Evolutionary conservation across 1,140 invertebrate species (phyloP).

Genomic region (Drosophila pruinosa): DNA sequence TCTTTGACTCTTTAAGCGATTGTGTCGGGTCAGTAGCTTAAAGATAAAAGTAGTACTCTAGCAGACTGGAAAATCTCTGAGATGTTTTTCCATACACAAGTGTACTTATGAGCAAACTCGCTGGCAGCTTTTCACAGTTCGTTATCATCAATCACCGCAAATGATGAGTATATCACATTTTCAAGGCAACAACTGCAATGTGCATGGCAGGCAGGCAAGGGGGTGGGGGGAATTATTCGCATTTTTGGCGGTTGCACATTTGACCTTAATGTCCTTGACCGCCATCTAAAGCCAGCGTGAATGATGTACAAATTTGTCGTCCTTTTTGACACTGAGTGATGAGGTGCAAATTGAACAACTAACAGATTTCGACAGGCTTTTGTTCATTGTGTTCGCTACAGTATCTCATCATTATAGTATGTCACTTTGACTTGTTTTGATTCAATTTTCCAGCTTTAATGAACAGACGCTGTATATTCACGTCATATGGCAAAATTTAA

Average conservation of each 20-base stretch:
- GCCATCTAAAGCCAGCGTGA: neutral
- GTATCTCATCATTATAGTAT: neutral
- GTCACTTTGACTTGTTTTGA: conserved; percentile 6
- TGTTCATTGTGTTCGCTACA: conserved; percentile 2
- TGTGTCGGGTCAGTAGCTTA: too few species aligned
- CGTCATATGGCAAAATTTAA: conserved; percentile 8
- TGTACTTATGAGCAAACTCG: neutral
- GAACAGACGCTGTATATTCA: neutral
- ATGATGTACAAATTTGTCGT: conserved; percentile 26
- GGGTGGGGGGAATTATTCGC: neutral
- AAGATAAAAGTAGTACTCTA: too few species aligned
- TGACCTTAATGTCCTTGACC: conserved; percentile 41
- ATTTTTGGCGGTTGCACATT: neutral
- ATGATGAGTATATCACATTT: conserved; percentile 14
- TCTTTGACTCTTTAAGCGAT: too few species aligned
- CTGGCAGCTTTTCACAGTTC: conserved; percentile 4
- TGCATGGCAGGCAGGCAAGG: conserved; percentile 4
- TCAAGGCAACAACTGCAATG: conserved; percentile 11
- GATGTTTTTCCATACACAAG: too few species aligned
- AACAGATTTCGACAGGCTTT: neutral
- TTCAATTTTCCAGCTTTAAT: conserved; percentile 1
- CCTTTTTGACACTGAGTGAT: conserved; percentile 34
- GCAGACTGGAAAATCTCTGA: too few species aligned
- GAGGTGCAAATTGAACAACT: conserved; percentile 15
- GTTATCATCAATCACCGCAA: conserved; percentile 34